Conservation (phyloP, 2,113 vertebrate species). For the Coracopsis vasa region DNA sequence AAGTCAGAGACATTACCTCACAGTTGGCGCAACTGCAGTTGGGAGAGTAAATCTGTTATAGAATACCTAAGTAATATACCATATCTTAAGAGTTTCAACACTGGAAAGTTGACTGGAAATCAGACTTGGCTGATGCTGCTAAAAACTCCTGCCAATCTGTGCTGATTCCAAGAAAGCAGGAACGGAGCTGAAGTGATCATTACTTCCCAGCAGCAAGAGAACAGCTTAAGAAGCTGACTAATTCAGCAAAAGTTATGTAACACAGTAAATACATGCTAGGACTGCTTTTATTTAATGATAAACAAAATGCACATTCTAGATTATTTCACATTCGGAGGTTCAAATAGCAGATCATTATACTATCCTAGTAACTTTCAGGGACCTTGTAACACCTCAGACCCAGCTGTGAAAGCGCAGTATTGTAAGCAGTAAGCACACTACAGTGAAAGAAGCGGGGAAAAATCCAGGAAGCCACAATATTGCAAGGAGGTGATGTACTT, state of each 20-base stretch:
- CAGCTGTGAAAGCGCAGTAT: neutral
- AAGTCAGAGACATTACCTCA: conserved; percentile 67
- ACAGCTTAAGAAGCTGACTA: conserved; percentile 10
- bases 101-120: conserved; percentile 62
- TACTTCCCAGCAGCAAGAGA: neutral
- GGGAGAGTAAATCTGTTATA: conserved; percentile 44
- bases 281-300: neutral
- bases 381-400: neutral
- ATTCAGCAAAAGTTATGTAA: neutral
- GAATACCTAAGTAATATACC: conserved; percentile 61
- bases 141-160: conserved; percentile 15
- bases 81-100: conserved; percentile 41
- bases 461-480: neutral
- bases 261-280: neutral
- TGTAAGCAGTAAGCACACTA: neutral
- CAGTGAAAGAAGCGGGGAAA: neutral
- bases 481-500: neutral
- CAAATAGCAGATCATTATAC: neutral
- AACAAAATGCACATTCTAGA: neutral
- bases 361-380: neutral
- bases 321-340: neutral
- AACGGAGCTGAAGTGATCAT: neutral
- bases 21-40: conserved; percentile 5
- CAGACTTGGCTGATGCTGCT: conserved; percentile 30
- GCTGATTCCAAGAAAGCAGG: conserved; percentile 46